Evolutionary conservation across 2,888 invertebrate genomes (phyloP).

Genomic region (Thumatha senex): DNA sequence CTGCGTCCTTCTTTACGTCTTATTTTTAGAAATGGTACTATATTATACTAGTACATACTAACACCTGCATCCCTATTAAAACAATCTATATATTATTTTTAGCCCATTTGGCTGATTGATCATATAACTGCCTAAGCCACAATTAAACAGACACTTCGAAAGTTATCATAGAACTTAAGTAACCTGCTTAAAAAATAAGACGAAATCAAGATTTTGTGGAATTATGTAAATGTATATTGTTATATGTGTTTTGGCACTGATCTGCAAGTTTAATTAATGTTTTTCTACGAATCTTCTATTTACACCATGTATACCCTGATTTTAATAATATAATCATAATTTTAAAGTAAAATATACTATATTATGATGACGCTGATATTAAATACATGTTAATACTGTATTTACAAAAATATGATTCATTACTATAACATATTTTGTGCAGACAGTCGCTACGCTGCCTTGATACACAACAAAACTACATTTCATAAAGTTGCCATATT

Average conservation of each 20-base stretch:
- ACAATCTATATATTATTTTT: neutral
- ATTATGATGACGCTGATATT: slow-evolving; percentile 44
- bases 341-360: slow-evolving; percentile 47
- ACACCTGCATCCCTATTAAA: neutral
- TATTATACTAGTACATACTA: neutral
- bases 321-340: slow-evolving; percentile 53
- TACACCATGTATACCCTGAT: slow-evolving; percentile 52
- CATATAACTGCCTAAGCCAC: too few species aligned
- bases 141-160: too few species aligned
- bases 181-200: slow-evolving; percentile 12
- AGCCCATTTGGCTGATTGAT: too few species aligned
- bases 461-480: neutral
- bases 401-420: slow-evolving; percentile 66
- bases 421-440: slow-evolving; percentile 31
- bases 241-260: slow-evolving; percentile 38
- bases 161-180: neutral
- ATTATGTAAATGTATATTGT: too few species aligned
- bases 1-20: slow-evolving; percentile 12
- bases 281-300: slow-evolving; percentile 32
- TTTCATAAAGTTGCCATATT: neutral
- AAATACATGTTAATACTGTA: slow-evolving; percentile 63
- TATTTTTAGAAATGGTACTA: neutral
- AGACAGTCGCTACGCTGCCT: slow-evolving; percentile 38
- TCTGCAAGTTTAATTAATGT: slow-evolving; percentile 22
- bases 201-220: slow-evolving; percentile 15